Base-by-base conservation (phyloP, 1,140 invertebrate genomes). In the Leptonema lineaticorne region DNA sequence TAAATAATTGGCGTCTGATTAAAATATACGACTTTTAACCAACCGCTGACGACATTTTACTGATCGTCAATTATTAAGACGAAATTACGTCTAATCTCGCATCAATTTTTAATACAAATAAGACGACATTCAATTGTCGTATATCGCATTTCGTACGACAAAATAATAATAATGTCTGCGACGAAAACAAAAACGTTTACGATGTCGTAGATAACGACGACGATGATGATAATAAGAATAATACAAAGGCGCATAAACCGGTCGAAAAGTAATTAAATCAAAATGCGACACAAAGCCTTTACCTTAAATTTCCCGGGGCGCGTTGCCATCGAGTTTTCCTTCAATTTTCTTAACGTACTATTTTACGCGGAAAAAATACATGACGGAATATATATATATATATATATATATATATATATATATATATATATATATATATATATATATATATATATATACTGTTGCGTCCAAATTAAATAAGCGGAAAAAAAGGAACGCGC, bases 261-360 rank as follows among this genome's bases (percentile, higher is more conserved):
- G 20, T 24, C 50, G 50, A 53, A 53, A 53, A 53, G 50, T 53
- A 53, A 53, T 53, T 53, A 53, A 53, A 53, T 53, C 50, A 53
- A 53, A 53, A 53, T 26, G 50, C 50, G 50, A 53, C 50, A 53
- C 50, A 53, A 53, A 53, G 50, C 50, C 50, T 53, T 53, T 53
- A 53, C 50, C 50, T 22, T n/a, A 24, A 53, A 53, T 53, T 53
- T 53, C 50, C 50, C 20, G 50, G 20, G 50, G 50, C 18, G 8
- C 24, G 7, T 24, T n/a, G 24, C 46, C 9, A n/a, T 48, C 46
- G 11, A 33, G 30, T 33, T 41, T 20, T 16, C 46, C 46, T 20
- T 24, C 46, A 7, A 1, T 20, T 11, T 33, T 11, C 46, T 24
- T 50, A 8, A 9, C 50, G 50, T 41, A 14, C 37, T 9, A 14